These are phyloP conservation scores for Epinephelus moara DNA, from an alignment of 2,113 vertebrate genomes.

Conservation along the genomic window DNA sequence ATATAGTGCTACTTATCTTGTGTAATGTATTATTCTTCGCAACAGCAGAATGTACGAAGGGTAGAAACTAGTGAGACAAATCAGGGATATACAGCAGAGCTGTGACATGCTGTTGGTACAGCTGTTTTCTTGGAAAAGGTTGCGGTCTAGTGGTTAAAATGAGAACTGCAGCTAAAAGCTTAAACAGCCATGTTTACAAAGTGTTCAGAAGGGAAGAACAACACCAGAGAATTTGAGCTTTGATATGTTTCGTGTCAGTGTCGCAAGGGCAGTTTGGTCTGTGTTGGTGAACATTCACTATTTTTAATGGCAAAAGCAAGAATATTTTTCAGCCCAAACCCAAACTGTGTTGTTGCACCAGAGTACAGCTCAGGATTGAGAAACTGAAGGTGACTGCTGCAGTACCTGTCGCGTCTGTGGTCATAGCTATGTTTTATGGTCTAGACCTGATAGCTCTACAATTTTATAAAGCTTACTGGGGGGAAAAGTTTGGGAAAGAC, in stretches of 20 bases:
- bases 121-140: conserved; percentile 52
- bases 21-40: conserved; percentile 59
- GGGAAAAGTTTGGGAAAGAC: conserved; percentile 22
- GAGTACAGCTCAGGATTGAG: conserved; percentile 16
- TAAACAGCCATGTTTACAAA: conserved; percentile 41
- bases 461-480: conserved; percentile 23
- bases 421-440: conserved; percentile 46
- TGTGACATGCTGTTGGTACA: conserved; percentile 31
- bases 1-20: conserved; percentile 54
- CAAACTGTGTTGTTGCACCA: neutral
- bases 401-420: conserved; percentile 3
- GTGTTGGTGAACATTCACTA: neutral
- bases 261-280: conserved; percentile 24
- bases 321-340: neutral
- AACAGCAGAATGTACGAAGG: conserved; percentile 64
- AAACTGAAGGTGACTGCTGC: conserved; percentile 25
- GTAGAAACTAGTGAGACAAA: conserved; percentile 67
- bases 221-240: conserved; percentile 31
- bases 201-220: conserved; percentile 23
- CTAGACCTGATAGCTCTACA: conserved; percentile 17
- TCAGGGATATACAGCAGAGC: conserved; percentile 68
- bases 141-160: conserved; percentile 59
- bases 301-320: neutral
- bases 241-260: conserved; percentile 8
- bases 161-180: conserved; percentile 46